Conservation (phyloP, 2,888 invertebrate genomes). For the Caenorhabditis parvicauda region DNA sequence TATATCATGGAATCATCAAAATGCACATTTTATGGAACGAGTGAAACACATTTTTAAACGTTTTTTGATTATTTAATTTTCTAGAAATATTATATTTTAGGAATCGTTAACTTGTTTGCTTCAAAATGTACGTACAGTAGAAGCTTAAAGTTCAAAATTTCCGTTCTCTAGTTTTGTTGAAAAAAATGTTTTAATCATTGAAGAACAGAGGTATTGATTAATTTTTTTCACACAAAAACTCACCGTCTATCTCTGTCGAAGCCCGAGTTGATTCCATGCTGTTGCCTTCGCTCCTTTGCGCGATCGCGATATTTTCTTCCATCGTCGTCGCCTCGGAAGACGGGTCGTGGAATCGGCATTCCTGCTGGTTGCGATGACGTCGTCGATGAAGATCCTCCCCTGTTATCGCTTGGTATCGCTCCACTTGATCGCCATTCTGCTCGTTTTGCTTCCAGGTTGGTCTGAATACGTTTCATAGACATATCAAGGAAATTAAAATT, state of each 20-base stretch:
- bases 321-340: conserved; percentile 20
- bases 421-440: conserved; percentile 35
- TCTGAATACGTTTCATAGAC: conserved; percentile 31
- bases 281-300: conserved; percentile 88
- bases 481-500: too few species aligned
- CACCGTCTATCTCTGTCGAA: conserved; percentile 17
- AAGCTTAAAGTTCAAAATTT: too few species aligned
- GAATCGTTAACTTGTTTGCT: too few species aligned
- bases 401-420: conserved; percentile 9
- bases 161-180: too few species aligned
- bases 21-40: too few species aligned
- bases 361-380: conserved; percentile 29
- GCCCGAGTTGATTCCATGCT: conserved; percentile 72
- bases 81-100: too few species aligned
- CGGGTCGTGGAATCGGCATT: not conserved
- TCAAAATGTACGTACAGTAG: too few species aligned
- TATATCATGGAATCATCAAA: too few species aligned
- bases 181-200: not conserved
- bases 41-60: too few species aligned
- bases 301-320: conserved; percentile 84
- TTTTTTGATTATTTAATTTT: too few species aligned
- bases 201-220: not conserved
- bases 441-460: conserved; percentile 42
- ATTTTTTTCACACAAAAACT: conserved; percentile 3
- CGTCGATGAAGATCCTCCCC: conserved; percentile 32